These are phyloP conservation scores for Empidonax traillii DNA, from an alignment of 2,113 vertebrate genomes.

Conservation along the genomic window DNA sequence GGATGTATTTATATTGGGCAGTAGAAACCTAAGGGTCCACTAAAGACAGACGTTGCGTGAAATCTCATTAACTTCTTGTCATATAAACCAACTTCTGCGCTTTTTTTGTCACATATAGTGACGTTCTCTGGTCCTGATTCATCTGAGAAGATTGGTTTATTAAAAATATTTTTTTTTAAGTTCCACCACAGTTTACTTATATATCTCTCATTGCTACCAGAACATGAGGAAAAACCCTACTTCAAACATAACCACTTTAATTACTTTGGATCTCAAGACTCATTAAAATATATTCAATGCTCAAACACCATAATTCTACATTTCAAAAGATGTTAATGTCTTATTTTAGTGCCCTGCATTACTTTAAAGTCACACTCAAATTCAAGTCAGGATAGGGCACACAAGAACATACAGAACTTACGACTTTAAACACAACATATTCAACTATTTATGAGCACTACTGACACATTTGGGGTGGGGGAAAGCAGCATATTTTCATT, in stretches of 20 bases:
- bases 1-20: background rate
- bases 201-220: background rate
- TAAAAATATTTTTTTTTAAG: background rate
- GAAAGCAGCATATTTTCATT: background rate
- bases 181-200: background rate
- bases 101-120: background rate
- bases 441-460: background rate
- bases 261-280: background rate
- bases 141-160: background rate
- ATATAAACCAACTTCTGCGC: background rate
- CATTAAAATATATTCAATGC: background rate
- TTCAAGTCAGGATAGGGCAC: background rate
- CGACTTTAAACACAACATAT: background rate
- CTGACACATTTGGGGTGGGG: background rate
- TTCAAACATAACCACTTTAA: constrained; percentile 21
- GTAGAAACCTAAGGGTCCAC: background rate
- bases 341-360: background rate
- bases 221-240: background rate
- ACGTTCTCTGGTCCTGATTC: background rate
- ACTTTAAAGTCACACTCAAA: background rate
- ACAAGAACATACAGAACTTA: background rate
- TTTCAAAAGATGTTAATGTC: background rate
- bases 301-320: background rate
- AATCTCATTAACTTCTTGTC: background rate
- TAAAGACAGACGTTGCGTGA: background rate